Evolutionary conservation across 2,797 vertebrate genomes (phyloP), one percentile per base, ranked within the genome.

Genomic region (Enteromius afrohamiltoni): DNA sequence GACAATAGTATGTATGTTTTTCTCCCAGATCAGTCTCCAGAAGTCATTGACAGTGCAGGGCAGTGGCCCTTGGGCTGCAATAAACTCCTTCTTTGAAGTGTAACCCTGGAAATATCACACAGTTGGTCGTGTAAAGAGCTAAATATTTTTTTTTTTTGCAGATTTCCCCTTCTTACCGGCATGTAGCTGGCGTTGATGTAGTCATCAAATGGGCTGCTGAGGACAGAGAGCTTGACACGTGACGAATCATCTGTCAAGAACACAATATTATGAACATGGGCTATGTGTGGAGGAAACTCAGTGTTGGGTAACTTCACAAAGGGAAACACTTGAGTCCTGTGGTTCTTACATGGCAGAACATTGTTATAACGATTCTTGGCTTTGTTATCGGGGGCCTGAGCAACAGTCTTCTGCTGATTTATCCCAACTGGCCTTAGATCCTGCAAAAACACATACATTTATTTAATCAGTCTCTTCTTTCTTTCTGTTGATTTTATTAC

Each of bases 11-110:
- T 94, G 95, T 10, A 98, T 92, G 8, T 95, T 96, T 91, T 97
- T 97, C 91, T 98, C 97, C 98, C 98, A 99, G 89, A 99, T 92
- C 97, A 99, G 97, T 85, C 94, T 96, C 97, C 97, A 99, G 91
- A 98, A 99, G 67, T 98, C 97, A 29, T 92, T 94, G 88, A 97
- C 91, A 3, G 98, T 98, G 79, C 89, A 88, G 34, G 96, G 94
- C 79, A 99, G 89, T 42, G 97, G 97, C 58, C 98, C 97, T 90
- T 99, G 98, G 23, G 97, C 96, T 88, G 97, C 97, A 85, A 99
- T 97, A 84, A 95, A 99, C 29, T 97, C 97, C 88, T 93, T 97
- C 89, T 92, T 96, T 80, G 94, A 96, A 87, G 92, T 95, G 92
- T 96, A 97, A 65, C 97, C 97, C 98, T 99, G 86, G 21, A 85